Base-by-base conservation (phyloP, 2,797 vertebrate species). In the Platalea minor region DNA sequence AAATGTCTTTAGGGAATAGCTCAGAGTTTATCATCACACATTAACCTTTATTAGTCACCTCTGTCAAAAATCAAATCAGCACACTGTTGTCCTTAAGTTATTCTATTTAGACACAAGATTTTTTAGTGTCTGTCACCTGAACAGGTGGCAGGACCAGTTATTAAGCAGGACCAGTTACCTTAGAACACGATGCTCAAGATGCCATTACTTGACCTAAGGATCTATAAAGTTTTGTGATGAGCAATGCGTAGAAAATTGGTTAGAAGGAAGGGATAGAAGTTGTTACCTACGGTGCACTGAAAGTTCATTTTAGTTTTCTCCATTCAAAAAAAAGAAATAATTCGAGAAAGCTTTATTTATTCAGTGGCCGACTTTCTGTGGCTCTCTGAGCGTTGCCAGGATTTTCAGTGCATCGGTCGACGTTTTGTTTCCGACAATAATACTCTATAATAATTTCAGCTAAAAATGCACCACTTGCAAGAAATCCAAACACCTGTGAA, bases 401-500 rank as follows among this genome's bases (percentile, higher is more conserved):
- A 17, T 74, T 29, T 67, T 90, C 80, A 8, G 92, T 7, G 29
- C 18, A 21, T 73, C 45, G 43, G 1, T 11, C 2, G 1, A 18
- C 3, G 1, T 51, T 68, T 45, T 78, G 68, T 50, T 85, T 87
- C 23, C 0, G 11, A 4, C 15, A 60, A 1, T 8, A 5, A 5
- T 2, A 0, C 0, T 93, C 93, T 72, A 0, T 3, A 8, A 0
- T 0, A 9, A 85, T 1, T 84, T 99, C 99, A 4, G 18, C 2
- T 4, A 94, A 0, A 94, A 99, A 99, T 16, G 78, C 70, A 11
- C 10, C 0, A 25, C 95, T 89, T 28, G 99, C 98, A 11, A 99
- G 3, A 96, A 99, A 98, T 26, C 99, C 99, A 80, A 99, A 99
- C 1, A 5, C 97, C 99, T 99, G 89, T 83, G 65, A 89, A 95